phyloP scores from a whole-genome alignment of 1,140 invertebrate species.

The Scaptomyza graminum region DNA sequence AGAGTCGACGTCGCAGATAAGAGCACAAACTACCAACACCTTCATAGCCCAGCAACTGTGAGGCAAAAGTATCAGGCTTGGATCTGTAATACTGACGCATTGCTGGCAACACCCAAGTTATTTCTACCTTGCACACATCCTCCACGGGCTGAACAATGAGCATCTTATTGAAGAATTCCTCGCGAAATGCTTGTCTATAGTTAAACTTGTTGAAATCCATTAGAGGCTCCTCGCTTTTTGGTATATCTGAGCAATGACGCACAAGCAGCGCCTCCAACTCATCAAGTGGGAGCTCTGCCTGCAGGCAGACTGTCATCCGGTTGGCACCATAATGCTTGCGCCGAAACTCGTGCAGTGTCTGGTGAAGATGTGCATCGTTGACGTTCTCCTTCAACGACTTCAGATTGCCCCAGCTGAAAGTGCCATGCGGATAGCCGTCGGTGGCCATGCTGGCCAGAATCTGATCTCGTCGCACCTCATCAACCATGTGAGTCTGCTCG shows the following conservation, averaged over 20 bases:
- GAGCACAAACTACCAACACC: conserved; percentile 93
- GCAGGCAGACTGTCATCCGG: conserved; percentile 93
- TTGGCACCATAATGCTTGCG: conserved; percentile 94
- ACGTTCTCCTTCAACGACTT: conserved; percentile 89
- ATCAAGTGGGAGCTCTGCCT: conserved; percentile 90
- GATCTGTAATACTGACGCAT: conserved; percentile 87
- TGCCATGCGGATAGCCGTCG: conserved; percentile 89
- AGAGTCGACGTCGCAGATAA: conserved; percentile 92
- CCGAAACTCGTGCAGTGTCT: conserved; percentile 90
- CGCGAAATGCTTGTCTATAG: conserved; percentile 86
- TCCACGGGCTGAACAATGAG: conserved; percentile 92
- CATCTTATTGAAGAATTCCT: conserved; percentile 87
- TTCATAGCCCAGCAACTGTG: conserved; percentile 94
- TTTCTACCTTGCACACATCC: conserved; percentile 87
- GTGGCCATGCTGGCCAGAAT: conserved; percentile 88
- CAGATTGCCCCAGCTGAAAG: conserved; percentile 93
- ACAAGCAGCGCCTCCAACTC: conserved; percentile 88
- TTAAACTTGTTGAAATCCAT: conserved; percentile 85
- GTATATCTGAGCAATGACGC: conserved; percentile 87
- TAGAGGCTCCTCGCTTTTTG: conserved; percentile 86
- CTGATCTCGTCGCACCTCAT: conserved; percentile 86
- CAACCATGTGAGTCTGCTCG: conserved; percentile 59
- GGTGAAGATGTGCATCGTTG: conserved; percentile 87
- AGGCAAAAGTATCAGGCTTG: conserved; percentile 91
- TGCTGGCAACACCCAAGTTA: conserved; percentile 92